Conservation (phyloP, 2,888 invertebrate genomes). For the Scotopteryx bipunctaria region DNA sequence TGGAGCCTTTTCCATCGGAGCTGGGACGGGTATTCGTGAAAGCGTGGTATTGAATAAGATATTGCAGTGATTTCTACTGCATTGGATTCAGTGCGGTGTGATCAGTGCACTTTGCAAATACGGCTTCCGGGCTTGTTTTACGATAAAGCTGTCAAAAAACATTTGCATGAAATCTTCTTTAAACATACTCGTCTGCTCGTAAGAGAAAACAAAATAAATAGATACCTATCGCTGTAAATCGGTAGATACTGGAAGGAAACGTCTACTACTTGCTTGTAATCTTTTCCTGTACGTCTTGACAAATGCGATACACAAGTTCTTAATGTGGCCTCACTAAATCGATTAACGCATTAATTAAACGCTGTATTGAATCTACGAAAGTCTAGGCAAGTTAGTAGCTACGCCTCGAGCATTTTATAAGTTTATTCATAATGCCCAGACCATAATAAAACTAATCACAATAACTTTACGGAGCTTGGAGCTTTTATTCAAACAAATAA, state of each 20-base stretch:
- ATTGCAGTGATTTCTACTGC: constrained; percentile 36
- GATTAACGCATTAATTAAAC: too few species aligned
- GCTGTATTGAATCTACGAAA: too few species aligned
- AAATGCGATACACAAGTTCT: too few species aligned
- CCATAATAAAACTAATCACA: neutral
- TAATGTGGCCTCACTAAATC: too few species aligned
- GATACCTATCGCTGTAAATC: too few species aligned
- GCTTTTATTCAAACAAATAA: constrained; percentile 15
- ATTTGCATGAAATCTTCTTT: too few species aligned
- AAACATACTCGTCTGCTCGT: too few species aligned
- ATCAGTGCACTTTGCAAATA: constrained; percentile 3
- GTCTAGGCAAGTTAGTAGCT: too few species aligned
- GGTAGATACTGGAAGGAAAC: too few species aligned
- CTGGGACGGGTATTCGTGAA: constrained; percentile 38
- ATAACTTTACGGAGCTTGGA: neutral
- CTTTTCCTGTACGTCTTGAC: too few species aligned
- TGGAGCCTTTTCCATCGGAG: constrained; percentile 31
- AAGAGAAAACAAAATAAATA: too few species aligned
- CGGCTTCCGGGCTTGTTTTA: neutral
- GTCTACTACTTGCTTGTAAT: too few species aligned
- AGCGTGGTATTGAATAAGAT: constrained; percentile 39
- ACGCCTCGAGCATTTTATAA: neutral
- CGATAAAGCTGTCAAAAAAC: neutral
- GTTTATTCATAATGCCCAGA: neutral
- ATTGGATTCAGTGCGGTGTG: constrained; percentile 23